Conservation (phyloP, 2,797 vertebrate genomes). For the Syngnathus rostellatus region DNA sequence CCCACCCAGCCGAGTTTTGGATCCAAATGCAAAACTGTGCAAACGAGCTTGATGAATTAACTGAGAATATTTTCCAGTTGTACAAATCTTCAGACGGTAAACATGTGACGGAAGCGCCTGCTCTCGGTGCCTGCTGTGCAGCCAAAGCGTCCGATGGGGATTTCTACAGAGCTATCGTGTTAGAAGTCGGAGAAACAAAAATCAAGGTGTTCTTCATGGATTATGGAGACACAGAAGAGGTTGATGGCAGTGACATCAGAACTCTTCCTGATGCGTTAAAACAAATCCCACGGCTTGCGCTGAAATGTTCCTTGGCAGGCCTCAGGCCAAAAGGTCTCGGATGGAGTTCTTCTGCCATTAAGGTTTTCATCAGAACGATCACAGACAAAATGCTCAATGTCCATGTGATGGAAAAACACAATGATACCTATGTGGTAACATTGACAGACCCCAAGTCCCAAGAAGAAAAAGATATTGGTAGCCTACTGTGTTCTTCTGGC, state of each 20-base stretch:
- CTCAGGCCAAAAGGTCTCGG: constrained; percentile 59
- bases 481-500: constrained; percentile 67
- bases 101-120: constrained; percentile 56
- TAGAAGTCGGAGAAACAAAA: constrained; percentile 53
- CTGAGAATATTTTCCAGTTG: constrained; percentile 65
- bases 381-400: constrained; percentile 72
- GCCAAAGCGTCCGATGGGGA: constrained; percentile 71
- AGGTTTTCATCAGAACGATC: constrained; percentile 75
- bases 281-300: constrained; percentile 71
- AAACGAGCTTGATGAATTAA: constrained; percentile 67
- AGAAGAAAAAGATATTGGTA: constrained; percentile 71
- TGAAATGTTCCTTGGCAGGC: constrained; percentile 75
- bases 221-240: constrained; percentile 70
- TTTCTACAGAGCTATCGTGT: constrained; percentile 76
- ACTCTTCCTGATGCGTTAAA: constrained; percentile 71
- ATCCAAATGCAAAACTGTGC: constrained; percentile 70
- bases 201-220: constrained; percentile 76
- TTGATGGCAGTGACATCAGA: constrained; percentile 63
- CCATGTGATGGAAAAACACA: constrained; percentile 58
- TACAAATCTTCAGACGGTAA: constrained; percentile 62
- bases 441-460: constrained; percentile 66
- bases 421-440: constrained; percentile 67
- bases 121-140: constrained; percentile 75
- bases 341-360: constrained; percentile 73
- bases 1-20: constrained; percentile 82